Conservation (phyloP, 2,113 vertebrate species). For the Chiloscyllium plagiosum region DNA sequence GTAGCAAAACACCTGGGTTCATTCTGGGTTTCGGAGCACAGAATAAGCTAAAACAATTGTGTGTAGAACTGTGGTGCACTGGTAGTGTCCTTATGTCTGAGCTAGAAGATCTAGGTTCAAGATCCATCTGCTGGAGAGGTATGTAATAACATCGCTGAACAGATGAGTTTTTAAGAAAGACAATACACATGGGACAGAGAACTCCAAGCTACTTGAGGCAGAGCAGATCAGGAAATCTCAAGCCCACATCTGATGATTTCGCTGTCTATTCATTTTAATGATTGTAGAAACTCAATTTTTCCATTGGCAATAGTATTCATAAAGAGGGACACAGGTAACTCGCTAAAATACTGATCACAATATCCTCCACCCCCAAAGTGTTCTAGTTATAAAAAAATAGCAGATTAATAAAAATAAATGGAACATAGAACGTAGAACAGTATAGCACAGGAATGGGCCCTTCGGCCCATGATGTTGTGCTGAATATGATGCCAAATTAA, state of each 20-base stretch:
- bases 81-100: too few relatives aligned
- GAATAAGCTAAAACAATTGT: neutral
- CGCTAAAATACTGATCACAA: neutral
- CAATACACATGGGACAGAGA: too few relatives aligned
- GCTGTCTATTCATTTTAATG: neutral
- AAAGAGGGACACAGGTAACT: neutral
- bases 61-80: too few relatives aligned
- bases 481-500: too few relatives aligned
- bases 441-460: too few relatives aligned
- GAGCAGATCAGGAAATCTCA: neutral
- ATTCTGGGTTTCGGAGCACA: neutral
- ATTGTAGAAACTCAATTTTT: neutral
- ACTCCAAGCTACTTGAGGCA: neutral
- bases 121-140: too few relatives aligned
- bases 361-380: neutral
- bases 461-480: too few relatives aligned
- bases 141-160: too few relatives aligned
- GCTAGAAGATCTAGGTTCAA: too few relatives aligned
- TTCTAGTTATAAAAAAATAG: too few relatives aligned
- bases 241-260: neutral
- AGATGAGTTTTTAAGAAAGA: too few relatives aligned
- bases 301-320: neutral
- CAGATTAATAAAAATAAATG: neutral
- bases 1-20: neutral
- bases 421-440: too few relatives aligned